phyloP scores from a whole-genome alignment of 2,888 invertebrate species.

The Caenorhabditis plicata region DNA sequence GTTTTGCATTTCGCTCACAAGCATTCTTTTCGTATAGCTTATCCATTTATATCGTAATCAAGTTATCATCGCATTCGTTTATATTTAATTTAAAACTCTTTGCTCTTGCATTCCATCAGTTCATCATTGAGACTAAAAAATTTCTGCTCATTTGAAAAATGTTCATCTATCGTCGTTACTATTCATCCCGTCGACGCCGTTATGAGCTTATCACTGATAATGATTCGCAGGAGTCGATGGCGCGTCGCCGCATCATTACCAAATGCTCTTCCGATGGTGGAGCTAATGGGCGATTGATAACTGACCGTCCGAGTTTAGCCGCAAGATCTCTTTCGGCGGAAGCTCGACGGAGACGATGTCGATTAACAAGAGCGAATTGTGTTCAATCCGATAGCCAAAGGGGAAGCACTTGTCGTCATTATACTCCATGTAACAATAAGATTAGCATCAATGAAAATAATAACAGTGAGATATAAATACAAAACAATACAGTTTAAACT shows the following conservation, averaged over 20 bases:
- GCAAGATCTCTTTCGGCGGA: slow-evolving; percentile 4
- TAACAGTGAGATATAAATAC: no score
- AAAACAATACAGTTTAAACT: neutral
- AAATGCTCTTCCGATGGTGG: slow-evolving; percentile 32
- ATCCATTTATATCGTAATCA: no score
- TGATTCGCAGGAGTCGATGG: slow-evolving; percentile 1
- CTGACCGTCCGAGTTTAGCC: slow-evolving; percentile 13
- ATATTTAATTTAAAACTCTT: neutral
- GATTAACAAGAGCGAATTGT: slow-evolving; percentile 13
- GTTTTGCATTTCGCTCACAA: no score
- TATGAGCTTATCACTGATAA: slow-evolving; percentile 3
- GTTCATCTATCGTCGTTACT: neutral
- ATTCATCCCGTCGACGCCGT: neutral
- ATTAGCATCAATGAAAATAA: no score
- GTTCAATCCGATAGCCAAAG: slow-evolving; percentile 19
- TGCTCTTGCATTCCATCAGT: neutral
- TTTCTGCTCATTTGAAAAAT: neutral
- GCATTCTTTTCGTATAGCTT: no score
- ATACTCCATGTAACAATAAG: no score
- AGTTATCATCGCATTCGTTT: no score
- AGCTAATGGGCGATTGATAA: slow-evolving; percentile 2
- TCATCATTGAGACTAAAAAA: neutral
- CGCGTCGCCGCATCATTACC: neutral
- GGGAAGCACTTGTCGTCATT: no score
- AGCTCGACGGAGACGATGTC: slow-evolving; percentile 11